Percentiles rank a stretch among this genome's conserved stretches.
Conservation (phyloP, 2,113 vertebrate genomes). For the Trematomus loennbergii region DNA sequence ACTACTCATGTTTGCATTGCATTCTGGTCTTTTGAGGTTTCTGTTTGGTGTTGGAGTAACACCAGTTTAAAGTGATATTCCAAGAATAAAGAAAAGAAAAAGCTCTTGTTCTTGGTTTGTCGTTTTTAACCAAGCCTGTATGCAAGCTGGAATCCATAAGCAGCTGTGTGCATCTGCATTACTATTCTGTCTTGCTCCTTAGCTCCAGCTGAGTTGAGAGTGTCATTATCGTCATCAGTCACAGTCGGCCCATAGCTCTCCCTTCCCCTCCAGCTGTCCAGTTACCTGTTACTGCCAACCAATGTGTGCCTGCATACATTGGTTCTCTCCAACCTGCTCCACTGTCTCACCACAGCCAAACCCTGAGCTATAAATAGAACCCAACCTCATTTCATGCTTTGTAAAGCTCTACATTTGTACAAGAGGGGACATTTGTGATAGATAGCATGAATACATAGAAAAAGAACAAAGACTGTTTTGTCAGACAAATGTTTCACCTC, state of each 20-base stretch:
- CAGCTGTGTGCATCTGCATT: constrained; percentile 7
- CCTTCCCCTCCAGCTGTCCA: constrained; percentile 59
- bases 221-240: constrained; percentile 18
- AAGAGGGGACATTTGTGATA: constrained; percentile 63
- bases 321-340: constrained; percentile 53
- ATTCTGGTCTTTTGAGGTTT: not conserved
- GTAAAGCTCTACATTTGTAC: constrained; percentile 70
- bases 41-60: no score
- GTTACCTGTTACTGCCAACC: constrained; percentile 28
- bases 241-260: constrained; percentile 12
- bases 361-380: constrained; percentile 69
- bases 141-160: constrained; percentile 2
- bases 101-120: not conserved
- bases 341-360: constrained; percentile 52
- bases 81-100: not conserved
- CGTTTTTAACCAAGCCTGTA: not conserved
- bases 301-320: constrained; percentile 23
- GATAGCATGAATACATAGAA: constrained; percentile 51
- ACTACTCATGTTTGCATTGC: not conserved
- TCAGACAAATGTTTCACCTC: constrained; percentile 54
- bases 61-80: no score
- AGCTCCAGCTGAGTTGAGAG: constrained; percentile 40
- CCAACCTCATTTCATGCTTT: constrained; percentile 74
- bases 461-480: constrained; percentile 63
- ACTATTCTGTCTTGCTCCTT: constrained; percentile 20